These are phyloP conservation scores for Hymenochirus boettgeri DNA, from an alignment of 2,113 vertebrate species.

Conservation along the genomic window DNA sequence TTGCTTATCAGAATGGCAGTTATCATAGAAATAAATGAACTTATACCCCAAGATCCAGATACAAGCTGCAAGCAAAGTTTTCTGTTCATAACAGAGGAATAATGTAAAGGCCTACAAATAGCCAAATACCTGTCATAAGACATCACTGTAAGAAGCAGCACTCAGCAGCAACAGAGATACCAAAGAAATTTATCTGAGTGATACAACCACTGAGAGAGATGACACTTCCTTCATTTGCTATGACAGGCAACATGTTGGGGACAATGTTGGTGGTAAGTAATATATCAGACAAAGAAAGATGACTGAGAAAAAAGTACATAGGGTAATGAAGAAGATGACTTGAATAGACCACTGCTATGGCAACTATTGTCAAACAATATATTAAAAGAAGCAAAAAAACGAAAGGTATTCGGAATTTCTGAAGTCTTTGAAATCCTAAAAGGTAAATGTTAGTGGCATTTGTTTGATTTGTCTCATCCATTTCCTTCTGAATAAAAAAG, in stretches of 20 bases:
- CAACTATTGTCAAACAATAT: constrained; percentile 28
- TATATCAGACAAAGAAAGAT: constrained; percentile 48
- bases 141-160: constrained; percentile 42
- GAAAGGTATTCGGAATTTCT: background rate
- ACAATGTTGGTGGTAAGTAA: constrained; percentile 41
- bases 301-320: constrained; percentile 51
- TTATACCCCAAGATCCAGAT: background rate
- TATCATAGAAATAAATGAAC: background rate
- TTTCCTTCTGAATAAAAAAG: no score
- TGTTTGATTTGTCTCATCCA: no score
- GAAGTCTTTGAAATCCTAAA: constrained; percentile 35
- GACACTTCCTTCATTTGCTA: background rate
- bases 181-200: constrained; percentile 42
- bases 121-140: constrained; percentile 41
- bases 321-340: constrained; percentile 45
- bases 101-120: constrained; percentile 42
- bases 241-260: constrained; percentile 37
- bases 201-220: constrained; percentile 27
- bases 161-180: constrained; percentile 29
- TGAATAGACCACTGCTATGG: constrained; percentile 20
- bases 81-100: constrained; percentile 38
- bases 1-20: background rate
- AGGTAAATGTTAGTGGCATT: constrained; percentile 1
- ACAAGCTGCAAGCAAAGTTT: background rate
- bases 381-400: constrained; percentile 27